Percentiles rank a stretch among this genome's conserved stretches.
Conservation (phyloP, 2,888 invertebrate genomes). For the Taphrorychus bicolor region DNA sequence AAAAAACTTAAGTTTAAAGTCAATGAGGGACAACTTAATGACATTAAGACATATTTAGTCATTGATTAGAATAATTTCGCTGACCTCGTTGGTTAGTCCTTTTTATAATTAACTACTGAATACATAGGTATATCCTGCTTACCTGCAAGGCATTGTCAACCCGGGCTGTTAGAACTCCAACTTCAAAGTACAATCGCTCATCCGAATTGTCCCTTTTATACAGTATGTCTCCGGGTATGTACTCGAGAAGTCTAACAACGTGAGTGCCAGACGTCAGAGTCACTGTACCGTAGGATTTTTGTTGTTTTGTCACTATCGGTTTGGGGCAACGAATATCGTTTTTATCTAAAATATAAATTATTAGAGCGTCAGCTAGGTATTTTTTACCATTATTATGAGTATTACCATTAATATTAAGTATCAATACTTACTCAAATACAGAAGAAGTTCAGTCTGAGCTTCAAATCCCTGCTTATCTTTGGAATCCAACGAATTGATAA, state of each 20-base stretch:
- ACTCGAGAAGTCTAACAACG: conserved; percentile 78
- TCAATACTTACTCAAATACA: conserved; percentile 69
- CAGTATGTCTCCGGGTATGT: conserved; percentile 75
- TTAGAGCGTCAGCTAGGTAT: too few relatives aligned
- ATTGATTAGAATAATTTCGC: too few relatives aligned
- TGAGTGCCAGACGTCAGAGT: conserved; percentile 64
- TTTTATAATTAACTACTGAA: neutral
- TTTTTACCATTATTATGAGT: too few relatives aligned
- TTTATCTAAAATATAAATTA: conserved; percentile 59
- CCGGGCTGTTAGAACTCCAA: conserved; percentile 76
- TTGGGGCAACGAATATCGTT: conserved; percentile 72
- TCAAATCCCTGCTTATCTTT: conserved; percentile 71
- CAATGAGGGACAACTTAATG: too few relatives aligned
- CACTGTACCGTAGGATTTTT: conserved; percentile 68
- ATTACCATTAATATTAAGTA: too few relatives aligned
- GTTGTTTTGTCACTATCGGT: conserved; percentile 73
- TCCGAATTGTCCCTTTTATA: conserved; percentile 67
- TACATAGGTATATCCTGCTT: conserved; percentile 32
- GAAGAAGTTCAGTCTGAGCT: conserved; percentile 77
- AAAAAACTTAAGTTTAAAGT: too few relatives aligned
- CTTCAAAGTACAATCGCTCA: conserved; percentile 70
- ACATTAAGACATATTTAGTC: too few relatives aligned
- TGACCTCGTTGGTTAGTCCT: too few relatives aligned
- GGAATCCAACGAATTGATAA: conserved; percentile 84
- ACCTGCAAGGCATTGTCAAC: conserved; percentile 75